Evolutionary conservation across 2,888 invertebrate genomes (phyloP).

Genomic region (Caenorhabditis afra): DNA sequence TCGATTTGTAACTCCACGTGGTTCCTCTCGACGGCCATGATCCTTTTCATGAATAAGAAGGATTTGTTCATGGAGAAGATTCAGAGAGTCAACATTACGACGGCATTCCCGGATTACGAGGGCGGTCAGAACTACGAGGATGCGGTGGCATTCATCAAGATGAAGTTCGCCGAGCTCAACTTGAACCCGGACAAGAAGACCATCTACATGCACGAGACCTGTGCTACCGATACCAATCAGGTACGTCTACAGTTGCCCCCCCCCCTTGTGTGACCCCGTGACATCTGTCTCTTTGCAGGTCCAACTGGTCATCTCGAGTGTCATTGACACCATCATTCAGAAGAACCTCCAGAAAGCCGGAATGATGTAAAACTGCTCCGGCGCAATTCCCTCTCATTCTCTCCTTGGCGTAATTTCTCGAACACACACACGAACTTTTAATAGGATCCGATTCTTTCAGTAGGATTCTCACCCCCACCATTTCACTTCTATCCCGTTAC

Average conservation of each 20-base stretch:
- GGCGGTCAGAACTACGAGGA: conserved; percentile 97
- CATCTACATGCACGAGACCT: conserved; percentile 98
- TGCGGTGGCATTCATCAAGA: conserved; percentile 98
- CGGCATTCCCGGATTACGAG: conserved; percentile 80
- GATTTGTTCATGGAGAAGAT: conserved; percentile 80
- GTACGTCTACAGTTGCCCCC: conserved; percentile 2
- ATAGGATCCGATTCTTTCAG: conserved; percentile 38
- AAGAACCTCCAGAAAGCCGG: conserved; percentile 80
- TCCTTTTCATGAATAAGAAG: conserved; percentile 79
- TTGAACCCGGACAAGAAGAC: conserved; percentile 98
- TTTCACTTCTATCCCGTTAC: background rate
- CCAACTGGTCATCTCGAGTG: conserved; percentile 79
- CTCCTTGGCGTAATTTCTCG: background rate
- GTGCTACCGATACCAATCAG: conserved; percentile 93
- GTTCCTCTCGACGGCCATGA: conserved; percentile 80
- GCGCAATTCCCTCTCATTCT: background rate
- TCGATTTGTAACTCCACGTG: conserved; percentile 80
- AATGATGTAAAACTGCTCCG: conserved; percentile 75
- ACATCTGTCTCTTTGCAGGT: no score
- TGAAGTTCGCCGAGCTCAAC: conserved; percentile 99
- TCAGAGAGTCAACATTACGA: conserved; percentile 79
- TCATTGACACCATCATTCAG: conserved; percentile 80
- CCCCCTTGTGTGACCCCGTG: no score
- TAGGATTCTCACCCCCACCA: conserved; percentile 25
- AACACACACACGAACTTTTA: background rate